Percentiles rank a stretch among this genome's conserved stretches.
phyloP scores from a whole-genome alignment of 1,140 invertebrate genomes.

The Babylonia areolata region DNA sequence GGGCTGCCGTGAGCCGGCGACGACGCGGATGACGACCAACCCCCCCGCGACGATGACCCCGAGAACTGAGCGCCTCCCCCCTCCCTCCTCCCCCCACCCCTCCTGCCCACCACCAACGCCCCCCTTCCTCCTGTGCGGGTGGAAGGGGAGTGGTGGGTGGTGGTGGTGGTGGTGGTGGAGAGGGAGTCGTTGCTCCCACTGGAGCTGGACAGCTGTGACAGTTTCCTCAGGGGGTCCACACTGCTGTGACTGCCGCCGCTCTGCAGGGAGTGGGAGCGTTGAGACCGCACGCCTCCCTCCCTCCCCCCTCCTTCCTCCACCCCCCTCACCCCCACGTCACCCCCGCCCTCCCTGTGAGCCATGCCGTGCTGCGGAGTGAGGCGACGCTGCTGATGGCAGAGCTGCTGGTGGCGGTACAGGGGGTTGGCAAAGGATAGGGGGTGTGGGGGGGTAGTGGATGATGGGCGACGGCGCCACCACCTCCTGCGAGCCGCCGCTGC shows the following conservation, averaged over 20 bases:
- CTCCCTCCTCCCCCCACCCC: background rate
- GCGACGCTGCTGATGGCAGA: slow-evolving; percentile 37
- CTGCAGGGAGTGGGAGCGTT: slow-evolving; percentile 56
- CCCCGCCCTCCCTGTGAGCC: background rate
- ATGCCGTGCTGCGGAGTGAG: background rate
- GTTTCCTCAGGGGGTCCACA: slow-evolving; percentile 59
- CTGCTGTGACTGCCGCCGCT: slow-evolving; percentile 14
- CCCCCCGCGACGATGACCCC: slow-evolving; percentile 51
- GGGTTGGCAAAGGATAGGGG: slow-evolving; percentile 92
- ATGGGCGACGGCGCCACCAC: slow-evolving; percentile 59
- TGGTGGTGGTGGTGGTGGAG: background rate
- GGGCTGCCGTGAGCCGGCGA: slow-evolving; percentile 46
- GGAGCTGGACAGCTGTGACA: slow-evolving; percentile 68
- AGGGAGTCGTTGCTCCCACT: slow-evolving; percentile 49
- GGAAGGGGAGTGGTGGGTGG: slow-evolving; percentile 7
- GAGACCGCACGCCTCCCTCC: slow-evolving; percentile 25
- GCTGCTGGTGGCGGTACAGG: slow-evolving; percentile 80
- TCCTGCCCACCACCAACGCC: background rate
- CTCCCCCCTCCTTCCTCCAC: slow-evolving; percentile 56
- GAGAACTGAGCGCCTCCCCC: slow-evolving; percentile 50
- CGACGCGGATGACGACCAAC: too few species aligned
- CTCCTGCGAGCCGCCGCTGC: too few species aligned
- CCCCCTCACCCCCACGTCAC: slow-evolving; percentile 52
- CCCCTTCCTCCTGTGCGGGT: background rate
- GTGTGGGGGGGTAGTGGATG: slow-evolving; percentile 67